Conservation (phyloP, 2,888 invertebrate species). For the Tipula confusa region DNA sequence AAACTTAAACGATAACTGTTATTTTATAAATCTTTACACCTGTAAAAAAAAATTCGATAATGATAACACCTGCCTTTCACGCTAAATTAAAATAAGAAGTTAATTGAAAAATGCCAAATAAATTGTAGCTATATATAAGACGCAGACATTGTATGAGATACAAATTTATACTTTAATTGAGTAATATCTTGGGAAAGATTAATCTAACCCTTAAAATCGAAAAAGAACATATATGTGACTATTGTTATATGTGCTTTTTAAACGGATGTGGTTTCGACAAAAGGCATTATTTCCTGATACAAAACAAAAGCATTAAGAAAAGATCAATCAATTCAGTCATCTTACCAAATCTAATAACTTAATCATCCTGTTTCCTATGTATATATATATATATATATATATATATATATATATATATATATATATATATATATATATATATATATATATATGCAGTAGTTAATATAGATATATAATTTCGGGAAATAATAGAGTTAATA, state of each 20-base stretch:
- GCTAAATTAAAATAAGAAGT: background rate
- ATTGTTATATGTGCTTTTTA: too few species aligned
- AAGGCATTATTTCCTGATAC: background rate
- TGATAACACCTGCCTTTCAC: background rate
- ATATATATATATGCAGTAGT: background rate
- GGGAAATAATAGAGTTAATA: background rate
- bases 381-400: too few species aligned
- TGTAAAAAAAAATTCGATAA: background rate
- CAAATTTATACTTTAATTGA: too few species aligned
- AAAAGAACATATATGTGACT: too few species aligned
- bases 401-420: background rate
- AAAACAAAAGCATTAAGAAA: background rate
- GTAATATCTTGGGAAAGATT: too few species aligned
- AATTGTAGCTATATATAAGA: background rate
- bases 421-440: background rate
- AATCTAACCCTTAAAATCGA: background rate
- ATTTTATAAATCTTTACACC: background rate
- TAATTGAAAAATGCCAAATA: background rate
- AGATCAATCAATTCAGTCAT: slow-evolving; percentile 1
- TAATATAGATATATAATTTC: slow-evolving; percentile 12
- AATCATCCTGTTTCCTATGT: background rate
- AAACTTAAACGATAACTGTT: too few species aligned
- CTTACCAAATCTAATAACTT: slow-evolving; percentile 12
- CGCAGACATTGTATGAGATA: too few species aligned
- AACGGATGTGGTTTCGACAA: background rate